These are phyloP conservation scores for Argynnis bischoffii DNA, from an alignment of 2,888 invertebrate species.

Conservation along the genomic window DNA sequence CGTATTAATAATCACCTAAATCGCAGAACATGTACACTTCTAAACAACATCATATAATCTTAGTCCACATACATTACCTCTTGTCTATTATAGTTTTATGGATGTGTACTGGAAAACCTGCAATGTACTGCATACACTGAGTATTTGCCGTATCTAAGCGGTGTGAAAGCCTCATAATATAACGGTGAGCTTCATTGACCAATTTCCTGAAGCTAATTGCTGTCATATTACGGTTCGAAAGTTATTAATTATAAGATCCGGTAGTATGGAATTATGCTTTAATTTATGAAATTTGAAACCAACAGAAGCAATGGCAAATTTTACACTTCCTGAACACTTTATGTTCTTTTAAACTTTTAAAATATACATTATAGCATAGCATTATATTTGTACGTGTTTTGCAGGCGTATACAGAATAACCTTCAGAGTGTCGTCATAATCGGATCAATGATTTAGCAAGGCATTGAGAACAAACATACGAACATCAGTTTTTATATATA, in stretches of 20 bases:
- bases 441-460: no score
- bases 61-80: constrained; percentile 35
- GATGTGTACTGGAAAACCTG: constrained; percentile 9
- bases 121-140: constrained; percentile 31
- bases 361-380: no score
- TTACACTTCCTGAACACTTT: not conserved
- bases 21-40: constrained; percentile 22
- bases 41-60: constrained; percentile 13
- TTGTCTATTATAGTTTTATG: not conserved
- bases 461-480: no score
- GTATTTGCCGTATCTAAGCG: constrained; percentile 18
- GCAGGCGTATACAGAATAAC: no score
- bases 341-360: no score
- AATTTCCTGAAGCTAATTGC: constrained; percentile 43
- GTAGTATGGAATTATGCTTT: constrained; percentile 19
- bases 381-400: no score
- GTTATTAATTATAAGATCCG: constrained; percentile 38
- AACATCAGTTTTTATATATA: no score
- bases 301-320: constrained; percentile 15
- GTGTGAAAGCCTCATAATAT: constrained; percentile 32
- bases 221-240: constrained; percentile 39
- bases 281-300: constrained; percentile 22
- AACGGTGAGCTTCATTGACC: constrained; percentile 41
- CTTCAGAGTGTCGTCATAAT: no score
- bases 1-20: constrained; percentile 56